Evolutionary conservation across 2,113 vertebrate genomes (phyloP).

Genomic region (Cyprinodon tularosa): DNA sequence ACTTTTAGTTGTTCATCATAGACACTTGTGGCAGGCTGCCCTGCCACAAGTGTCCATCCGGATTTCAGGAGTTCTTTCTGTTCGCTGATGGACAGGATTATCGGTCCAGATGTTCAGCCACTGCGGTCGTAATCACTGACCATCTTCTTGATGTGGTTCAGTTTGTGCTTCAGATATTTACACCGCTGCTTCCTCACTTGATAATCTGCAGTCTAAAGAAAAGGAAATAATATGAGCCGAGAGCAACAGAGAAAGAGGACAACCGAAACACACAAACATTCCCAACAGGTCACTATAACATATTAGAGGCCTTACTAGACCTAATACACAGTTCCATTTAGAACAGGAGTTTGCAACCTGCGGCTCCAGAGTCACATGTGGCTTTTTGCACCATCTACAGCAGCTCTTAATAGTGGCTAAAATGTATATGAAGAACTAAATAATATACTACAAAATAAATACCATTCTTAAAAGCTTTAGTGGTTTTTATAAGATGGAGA

Average conservation of each 20-base stretch:
- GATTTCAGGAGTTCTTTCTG: not conserved
- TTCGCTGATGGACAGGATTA: not conserved
- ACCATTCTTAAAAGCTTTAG: no score
- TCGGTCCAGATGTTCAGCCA: slow-evolving; percentile 32
- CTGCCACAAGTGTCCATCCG: not conserved
- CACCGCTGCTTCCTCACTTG: slow-evolving; percentile 83
- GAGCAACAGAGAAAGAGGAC: not conserved
- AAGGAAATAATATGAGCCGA: not conserved
- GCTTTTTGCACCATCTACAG: no score
- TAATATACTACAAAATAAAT: no score
- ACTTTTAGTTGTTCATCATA: not conserved
- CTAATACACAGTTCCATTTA: no score
- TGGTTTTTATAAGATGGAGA: no score
- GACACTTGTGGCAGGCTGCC: not conserved
- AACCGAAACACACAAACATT: not conserved
- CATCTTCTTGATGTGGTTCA: slow-evolving; percentile 89
- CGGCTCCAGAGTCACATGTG: no score
- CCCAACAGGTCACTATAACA: not conserved
- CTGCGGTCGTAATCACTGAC: slow-evolving; percentile 84
- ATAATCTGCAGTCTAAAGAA: slow-evolving; percentile 83
- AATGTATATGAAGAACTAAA: no score
- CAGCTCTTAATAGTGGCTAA: no score
- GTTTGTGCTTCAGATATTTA: slow-evolving; percentile 87
- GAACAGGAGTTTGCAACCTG: no score
- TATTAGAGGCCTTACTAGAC: no score